Conservation (phyloP, 2,113 vertebrate genomes). For the Hippocampus guttulatus region DNA sequence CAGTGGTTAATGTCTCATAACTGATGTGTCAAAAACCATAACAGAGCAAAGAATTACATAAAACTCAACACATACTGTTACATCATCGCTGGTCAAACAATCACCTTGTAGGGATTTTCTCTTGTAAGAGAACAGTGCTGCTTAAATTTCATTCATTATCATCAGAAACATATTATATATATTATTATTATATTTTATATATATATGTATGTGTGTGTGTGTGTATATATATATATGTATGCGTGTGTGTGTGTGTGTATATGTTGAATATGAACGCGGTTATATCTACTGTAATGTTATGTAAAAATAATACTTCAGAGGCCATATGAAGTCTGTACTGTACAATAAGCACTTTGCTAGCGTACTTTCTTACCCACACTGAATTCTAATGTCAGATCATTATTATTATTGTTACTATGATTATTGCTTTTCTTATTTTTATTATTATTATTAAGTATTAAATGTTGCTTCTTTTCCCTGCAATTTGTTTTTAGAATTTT, state of each 20-base stretch:
- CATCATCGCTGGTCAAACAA: not conserved
- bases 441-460: constrained; percentile 2
- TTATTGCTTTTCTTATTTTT: not conserved
- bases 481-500: constrained; percentile 32
- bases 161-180: constrained; percentile 36
- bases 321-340: constrained; percentile 65
- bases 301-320: constrained; percentile 37
- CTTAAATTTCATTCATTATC: constrained; percentile 39
- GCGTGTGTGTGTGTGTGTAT: not conserved
- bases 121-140: constrained; percentile 38
- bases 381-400: constrained; percentile 22
- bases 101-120: constrained; percentile 13
- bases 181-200: not conserved
- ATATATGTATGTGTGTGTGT: not conserved
- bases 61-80: not conserved
- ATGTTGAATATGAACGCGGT: not conserved
- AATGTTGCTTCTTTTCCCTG: constrained; percentile 10
- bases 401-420: not conserved
- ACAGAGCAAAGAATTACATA: constrained; percentile 15
- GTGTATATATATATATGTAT: not conserved
- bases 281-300: constrained; percentile 18
- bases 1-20: constrained; percentile 15
- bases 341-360: constrained; percentile 68
- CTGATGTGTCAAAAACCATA: constrained; percentile 27
- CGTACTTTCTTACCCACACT: constrained; percentile 50